A percentile compares a stretch with the other conserved stretches of the same genome.
These are phyloP conservation scores for Cephonodes hylas DNA, from an alignment of 2,888 invertebrate genomes.

Conservation along the genomic window DNA sequence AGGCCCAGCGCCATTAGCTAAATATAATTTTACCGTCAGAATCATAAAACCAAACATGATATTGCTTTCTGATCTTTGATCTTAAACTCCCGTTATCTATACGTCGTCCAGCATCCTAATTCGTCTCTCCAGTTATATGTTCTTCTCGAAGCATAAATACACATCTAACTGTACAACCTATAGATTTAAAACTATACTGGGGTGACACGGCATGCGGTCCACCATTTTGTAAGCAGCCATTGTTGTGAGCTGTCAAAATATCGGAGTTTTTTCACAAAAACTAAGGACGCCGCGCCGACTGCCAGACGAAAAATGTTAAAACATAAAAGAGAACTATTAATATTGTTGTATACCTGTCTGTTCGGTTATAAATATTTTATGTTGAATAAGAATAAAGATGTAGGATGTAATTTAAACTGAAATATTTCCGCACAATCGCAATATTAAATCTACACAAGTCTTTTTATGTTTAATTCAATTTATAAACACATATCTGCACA, in stretches of 20 bases:
- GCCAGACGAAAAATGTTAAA: conserved; percentile 5
- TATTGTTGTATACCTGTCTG: conserved; percentile 6
- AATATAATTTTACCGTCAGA: too few species aligned
- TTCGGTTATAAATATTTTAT: conserved; percentile 6
- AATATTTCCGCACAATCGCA: not conserved
- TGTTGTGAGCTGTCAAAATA: conserved; percentile 73
- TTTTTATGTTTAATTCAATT: too few species aligned
- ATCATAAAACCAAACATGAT: too few species aligned
- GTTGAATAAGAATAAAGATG: not conserved
- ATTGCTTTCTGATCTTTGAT: too few species aligned
- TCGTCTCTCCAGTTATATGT: too few species aligned
- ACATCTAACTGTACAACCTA: not conserved
- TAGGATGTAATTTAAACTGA: not conserved
- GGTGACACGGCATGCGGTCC: conserved; percentile 51
- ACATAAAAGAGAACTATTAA: conserved; percentile 6
- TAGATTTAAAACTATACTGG: conserved; percentile 1
- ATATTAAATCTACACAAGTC: too few species aligned
- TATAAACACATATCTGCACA: too few species aligned
- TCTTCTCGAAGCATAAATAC: not conserved
- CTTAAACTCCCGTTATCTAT: too few species aligned
- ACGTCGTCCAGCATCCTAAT: too few species aligned
- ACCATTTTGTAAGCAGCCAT: conserved; percentile 54
- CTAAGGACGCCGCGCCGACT: conserved; percentile 5
- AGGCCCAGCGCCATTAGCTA: too few species aligned
- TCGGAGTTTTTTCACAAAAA: conserved; percentile 50